phyloP scores from a whole-genome alignment of 2,888 invertebrate species.

The Pherbina coryleti region DNA sequence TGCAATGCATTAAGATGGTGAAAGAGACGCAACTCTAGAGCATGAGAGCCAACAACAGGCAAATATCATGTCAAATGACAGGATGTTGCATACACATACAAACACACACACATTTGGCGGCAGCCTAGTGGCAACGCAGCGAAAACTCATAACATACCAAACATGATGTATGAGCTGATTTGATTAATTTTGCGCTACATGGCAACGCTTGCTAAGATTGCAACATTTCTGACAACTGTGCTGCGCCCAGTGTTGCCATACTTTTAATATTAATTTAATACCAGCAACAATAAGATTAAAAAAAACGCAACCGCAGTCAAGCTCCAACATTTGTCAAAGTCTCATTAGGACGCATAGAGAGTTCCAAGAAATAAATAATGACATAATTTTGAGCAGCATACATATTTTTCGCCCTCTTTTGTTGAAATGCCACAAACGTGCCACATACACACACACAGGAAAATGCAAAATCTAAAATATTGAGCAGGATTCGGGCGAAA shows the following conservation, averaged over 20 bases:
- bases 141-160: constrained; percentile 18
- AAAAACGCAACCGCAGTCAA: constrained; percentile 2
- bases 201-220: background rate
- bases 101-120: background rate
- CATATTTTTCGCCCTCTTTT: no score
- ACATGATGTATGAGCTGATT: constrained; percentile 18
- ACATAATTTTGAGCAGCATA: constrained; percentile 4
- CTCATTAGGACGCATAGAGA: background rate
- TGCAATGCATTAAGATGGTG: background rate
- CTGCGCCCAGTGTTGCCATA: no score
- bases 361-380: background rate
- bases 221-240: no score
- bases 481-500: background rate
- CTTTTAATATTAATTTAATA: background rate
- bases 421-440: background rate
- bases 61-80: background rate
- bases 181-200: constrained; percentile 12
- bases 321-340: background rate
- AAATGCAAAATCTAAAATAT: background rate
- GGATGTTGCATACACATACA: background rate
- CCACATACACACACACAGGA: background rate
- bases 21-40: no score
- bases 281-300: background rate
- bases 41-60: no score
- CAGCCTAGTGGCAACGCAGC: background rate